These are phyloP conservation scores for Gambusia yucatana DNA, from an alignment of 2,797 vertebrate species.

Conservation along the genomic window DNA sequence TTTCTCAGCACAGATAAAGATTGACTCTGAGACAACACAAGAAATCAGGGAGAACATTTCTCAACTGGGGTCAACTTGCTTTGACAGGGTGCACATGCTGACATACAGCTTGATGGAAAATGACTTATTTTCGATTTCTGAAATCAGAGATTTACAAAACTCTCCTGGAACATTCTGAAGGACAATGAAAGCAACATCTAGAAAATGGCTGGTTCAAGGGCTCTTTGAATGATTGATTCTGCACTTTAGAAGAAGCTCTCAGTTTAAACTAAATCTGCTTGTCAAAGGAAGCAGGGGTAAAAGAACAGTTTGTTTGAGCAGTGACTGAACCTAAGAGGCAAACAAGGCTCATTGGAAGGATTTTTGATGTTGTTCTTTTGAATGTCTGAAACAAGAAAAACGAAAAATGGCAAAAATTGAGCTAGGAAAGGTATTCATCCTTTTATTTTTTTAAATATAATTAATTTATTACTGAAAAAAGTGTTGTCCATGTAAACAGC, in stretches of 20 bases:
- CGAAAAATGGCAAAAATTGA: background rate
- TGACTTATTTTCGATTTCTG: constrained; percentile 89
- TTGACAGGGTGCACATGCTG: constrained; percentile 85
- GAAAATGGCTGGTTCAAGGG: constrained; percentile 2
- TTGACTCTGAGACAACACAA: constrained; percentile 86
- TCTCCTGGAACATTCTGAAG: constrained; percentile 79
- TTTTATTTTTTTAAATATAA: background rate
- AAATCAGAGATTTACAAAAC: constrained; percentile 87
- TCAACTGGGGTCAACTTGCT: constrained; percentile 83
- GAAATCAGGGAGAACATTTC: constrained; percentile 83
- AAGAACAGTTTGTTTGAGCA: background rate
- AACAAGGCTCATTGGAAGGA: constrained; percentile 27
- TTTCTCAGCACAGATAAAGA: constrained; percentile 86
- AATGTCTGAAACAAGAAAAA: background rate
- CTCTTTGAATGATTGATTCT: constrained; percentile 50
- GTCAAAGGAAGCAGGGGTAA: constrained; percentile 31
- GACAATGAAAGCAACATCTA: constrained; percentile 69
- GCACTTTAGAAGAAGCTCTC: constrained; percentile 41
- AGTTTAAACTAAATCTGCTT: constrained; percentile 32
- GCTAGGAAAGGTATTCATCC: constrained; percentile 4
- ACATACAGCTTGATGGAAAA: constrained; percentile 89
- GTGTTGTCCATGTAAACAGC: background rate
- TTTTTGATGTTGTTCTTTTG: background rate
- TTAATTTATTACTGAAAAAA: background rate
- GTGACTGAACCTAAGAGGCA: constrained; percentile 28